phyloP scores from a whole-genome alignment of 2,113 vertebrate genomes.

The Grallaria varia region DNA sequence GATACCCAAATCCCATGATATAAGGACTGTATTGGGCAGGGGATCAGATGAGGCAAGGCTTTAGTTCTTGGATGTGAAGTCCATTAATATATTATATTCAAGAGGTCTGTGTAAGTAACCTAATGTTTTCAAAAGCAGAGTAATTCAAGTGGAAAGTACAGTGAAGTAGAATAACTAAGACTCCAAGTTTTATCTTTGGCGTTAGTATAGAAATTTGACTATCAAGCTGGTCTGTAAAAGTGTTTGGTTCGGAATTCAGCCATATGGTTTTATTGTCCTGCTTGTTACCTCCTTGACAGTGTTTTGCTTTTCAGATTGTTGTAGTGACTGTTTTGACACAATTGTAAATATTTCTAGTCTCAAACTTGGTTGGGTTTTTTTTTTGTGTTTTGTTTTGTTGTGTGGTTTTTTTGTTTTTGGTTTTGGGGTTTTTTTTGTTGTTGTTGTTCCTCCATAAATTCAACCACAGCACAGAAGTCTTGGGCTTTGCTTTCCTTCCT shows the following conservation, averaged over 20 bases:
- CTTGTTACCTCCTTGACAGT: neutral
- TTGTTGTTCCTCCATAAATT: too few species aligned
- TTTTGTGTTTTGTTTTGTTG: too few species aligned
- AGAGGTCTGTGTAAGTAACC: neutral
- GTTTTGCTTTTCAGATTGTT: neutral
- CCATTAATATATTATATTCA: neutral
- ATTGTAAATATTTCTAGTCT: neutral
- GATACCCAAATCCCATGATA: neutral
- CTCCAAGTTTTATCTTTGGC: neutral
- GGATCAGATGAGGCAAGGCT: neutral
- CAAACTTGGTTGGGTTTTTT: neutral
- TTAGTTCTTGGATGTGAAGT: neutral
- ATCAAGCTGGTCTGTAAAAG: neutral
- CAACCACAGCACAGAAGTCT: neutral
- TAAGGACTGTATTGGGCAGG: neutral
- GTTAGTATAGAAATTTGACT: neutral
- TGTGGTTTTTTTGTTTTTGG: too few species aligned
- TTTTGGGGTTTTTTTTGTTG: too few species aligned
- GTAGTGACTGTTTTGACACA: neutral
- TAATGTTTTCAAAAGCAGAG: neutral
- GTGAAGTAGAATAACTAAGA: neutral
- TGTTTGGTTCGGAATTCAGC: neutral
- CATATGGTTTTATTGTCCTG: neutral
- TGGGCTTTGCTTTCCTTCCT: neutral
- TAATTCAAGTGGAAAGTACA: neutral